phyloP scores from a whole-genome alignment of 2,113 vertebrate species.

The Eptatretus burgeri region DNA sequence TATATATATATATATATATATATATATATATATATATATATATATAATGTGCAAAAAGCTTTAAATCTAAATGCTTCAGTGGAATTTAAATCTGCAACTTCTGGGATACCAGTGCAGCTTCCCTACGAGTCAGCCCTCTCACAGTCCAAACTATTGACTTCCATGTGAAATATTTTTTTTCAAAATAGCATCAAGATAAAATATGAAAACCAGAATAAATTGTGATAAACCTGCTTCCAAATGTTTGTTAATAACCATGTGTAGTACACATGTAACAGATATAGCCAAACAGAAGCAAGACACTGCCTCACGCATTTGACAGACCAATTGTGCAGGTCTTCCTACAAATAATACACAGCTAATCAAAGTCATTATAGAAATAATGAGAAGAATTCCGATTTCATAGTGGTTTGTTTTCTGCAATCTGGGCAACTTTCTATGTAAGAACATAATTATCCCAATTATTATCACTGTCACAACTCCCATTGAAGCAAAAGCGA shows the following conservation, averaged over 20 bases:
- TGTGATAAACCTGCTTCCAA: background rate
- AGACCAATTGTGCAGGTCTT: slow-evolving; percentile 59
- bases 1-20: too few species aligned
- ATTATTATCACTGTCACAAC: slow-evolving; percentile 55
- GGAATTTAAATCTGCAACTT: too few species aligned
- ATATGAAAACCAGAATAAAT: background rate
- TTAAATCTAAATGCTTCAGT: too few species aligned
- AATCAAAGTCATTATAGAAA: slow-evolving; percentile 77
- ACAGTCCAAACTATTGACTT: background rate
- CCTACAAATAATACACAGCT: slow-evolving; percentile 84
- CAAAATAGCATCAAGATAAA: background rate
- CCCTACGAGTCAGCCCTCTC: too few species aligned
- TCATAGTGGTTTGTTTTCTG: slow-evolving; percentile 80
- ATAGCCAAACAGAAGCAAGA: slow-evolving; percentile 89
- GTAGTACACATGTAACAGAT: slow-evolving; percentile 81
- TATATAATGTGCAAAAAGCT: too few species aligned
- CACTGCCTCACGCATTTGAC: slow-evolving; percentile 57
- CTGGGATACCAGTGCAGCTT: too few species aligned
- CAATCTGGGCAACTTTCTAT: slow-evolving; percentile 68
- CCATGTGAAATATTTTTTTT: background rate
- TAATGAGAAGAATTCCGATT: slow-evolving; percentile 71
- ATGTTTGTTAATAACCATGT: slow-evolving; percentile 53
- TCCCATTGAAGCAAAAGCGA: slow-evolving; percentile 57
- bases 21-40: too few species aligned
- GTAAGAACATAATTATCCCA: slow-evolving; percentile 54